Evolutionary conservation across 1,140 invertebrate genomes (phyloP).

Genomic region (Metaphire vulgaris): DNA sequence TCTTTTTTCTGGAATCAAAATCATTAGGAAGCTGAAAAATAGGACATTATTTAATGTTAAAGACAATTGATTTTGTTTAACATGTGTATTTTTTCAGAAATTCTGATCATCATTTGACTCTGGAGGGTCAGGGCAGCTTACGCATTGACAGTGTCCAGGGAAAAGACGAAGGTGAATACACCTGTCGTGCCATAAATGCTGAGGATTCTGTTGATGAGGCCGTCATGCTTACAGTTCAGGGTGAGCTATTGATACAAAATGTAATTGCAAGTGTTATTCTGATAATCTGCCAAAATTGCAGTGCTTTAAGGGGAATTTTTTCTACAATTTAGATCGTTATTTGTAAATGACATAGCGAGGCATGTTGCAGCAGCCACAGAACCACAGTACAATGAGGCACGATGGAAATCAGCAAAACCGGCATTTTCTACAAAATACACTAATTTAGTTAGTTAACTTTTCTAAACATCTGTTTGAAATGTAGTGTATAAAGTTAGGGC

Average conservation of each 20-base stretch:
- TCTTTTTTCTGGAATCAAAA: too few relatives aligned
- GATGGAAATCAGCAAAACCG: too few relatives aligned
- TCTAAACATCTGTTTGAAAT: neutral
- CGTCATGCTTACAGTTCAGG: constrained; percentile 53
- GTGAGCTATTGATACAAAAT: neutral
- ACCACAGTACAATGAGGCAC: too few relatives aligned
- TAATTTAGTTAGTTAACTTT: neutral
- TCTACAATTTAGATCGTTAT: neutral
- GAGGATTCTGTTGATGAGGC: constrained; percentile 81
- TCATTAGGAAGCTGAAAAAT: too few relatives aligned
- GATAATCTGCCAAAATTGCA: neutral
- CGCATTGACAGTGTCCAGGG: constrained; percentile 70
- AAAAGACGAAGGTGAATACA: constrained; percentile 79
- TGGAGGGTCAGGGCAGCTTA: constrained; percentile 61
- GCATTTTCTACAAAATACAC: neutral
- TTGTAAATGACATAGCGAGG: constrained; percentile 58
- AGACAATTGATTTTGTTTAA: too few relatives aligned
- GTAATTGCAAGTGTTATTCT: neutral
- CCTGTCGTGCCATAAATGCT: constrained; percentile 80
- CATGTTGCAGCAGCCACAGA: too few relatives aligned
- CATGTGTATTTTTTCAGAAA: too few relatives aligned
- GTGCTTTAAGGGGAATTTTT: too few relatives aligned
- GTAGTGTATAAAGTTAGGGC: constrained; percentile 5
- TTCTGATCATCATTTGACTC: too few relatives aligned
- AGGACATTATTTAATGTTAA: too few relatives aligned